Evolutionary conservation across 2,113 vertebrate species (phyloP).

Genomic region (Ameiurus melas): DNA sequence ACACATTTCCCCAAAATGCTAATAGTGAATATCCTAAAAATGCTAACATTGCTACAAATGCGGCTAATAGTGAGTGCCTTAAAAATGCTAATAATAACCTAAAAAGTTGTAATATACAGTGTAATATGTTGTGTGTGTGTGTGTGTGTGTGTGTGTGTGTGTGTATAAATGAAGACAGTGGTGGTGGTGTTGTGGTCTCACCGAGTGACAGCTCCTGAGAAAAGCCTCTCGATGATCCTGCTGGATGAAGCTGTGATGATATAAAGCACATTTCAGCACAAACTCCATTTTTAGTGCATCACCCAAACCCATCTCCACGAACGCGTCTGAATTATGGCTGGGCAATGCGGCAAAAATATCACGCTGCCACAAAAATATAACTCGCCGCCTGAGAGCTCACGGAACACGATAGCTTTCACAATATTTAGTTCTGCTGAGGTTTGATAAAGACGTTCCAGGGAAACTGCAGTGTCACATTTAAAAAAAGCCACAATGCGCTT

Average conservation of each 20-base stretch:
- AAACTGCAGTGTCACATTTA: conserved; percentile 1
- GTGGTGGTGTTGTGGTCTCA: conserved; percentile 55
- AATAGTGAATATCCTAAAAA: background rate
- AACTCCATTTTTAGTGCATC: conserved; percentile 2
- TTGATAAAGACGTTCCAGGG: background rate
- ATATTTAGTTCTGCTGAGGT: conserved; percentile 14
- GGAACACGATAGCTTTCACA: conserved; percentile 10
- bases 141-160: background rate
- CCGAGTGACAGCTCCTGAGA: conserved; percentile 96
- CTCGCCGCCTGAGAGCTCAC: background rate
- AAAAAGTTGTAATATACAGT: background rate
- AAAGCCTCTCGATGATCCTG: conserved; percentile 94
- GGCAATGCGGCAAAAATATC: background rate
- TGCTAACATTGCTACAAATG: background rate
- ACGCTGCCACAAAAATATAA: background rate
- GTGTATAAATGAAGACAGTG: background rate
- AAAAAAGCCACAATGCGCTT: background rate
- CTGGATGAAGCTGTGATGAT: conserved; percentile 84
- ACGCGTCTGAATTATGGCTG: background rate
- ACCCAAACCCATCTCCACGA: background rate
- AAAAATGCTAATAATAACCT: background rate
- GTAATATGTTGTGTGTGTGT: background rate
- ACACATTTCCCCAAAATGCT: background rate
- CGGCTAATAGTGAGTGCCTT: background rate
- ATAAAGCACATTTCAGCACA: conserved; percentile 49